A percentile compares a stretch with the other conserved stretches of the same genome.
Evolutionary conservation across 2,797 vertebrate genomes (phyloP).

Genomic region (Acipenser oxyrinchus): DNA sequence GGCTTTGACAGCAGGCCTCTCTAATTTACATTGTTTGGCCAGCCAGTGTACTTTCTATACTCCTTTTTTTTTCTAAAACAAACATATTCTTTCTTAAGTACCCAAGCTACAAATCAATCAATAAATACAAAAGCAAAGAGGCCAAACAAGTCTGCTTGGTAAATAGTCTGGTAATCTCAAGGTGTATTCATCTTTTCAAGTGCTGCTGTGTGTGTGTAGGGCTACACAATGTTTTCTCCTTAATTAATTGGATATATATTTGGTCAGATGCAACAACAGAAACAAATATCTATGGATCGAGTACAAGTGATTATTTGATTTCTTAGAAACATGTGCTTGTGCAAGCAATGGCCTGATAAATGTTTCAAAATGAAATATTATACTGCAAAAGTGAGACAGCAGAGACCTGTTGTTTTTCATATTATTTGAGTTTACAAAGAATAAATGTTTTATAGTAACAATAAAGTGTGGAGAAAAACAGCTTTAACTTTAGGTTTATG

Average conservation of each 20-base stretch:
- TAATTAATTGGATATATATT: slow-evolving; percentile 28
- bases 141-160: slow-evolving; percentile 7
- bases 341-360: slow-evolving; percentile 30
- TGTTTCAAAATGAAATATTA: slow-evolving; percentile 19
- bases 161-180: slow-evolving; percentile 25
- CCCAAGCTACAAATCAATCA: not conserved
- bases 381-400: not conserved
- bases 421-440: not conserved
- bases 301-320: slow-evolving; percentile 28
- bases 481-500: too few species aligned
- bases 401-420: not conserved
- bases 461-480: too few species aligned
- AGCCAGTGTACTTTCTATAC: not conserved
- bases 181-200: slow-evolving; percentile 23
- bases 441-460: not conserved
- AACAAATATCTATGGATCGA: slow-evolving; percentile 22
- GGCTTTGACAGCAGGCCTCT: too few species aligned
- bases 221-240: slow-evolving; percentile 13
- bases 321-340: slow-evolving; percentile 24
- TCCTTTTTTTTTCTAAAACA: not conserved
- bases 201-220: slow-evolving; percentile 8
- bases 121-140: slow-evolving; percentile 3
- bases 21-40: too few species aligned
- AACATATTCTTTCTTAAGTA: slow-evolving; percentile 3
- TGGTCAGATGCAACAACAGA: slow-evolving; percentile 18